These are phyloP conservation scores for Typhlichthys subterraneus DNA, from an alignment of 2,797 vertebrate species.

Conservation along the genomic window DNA sequence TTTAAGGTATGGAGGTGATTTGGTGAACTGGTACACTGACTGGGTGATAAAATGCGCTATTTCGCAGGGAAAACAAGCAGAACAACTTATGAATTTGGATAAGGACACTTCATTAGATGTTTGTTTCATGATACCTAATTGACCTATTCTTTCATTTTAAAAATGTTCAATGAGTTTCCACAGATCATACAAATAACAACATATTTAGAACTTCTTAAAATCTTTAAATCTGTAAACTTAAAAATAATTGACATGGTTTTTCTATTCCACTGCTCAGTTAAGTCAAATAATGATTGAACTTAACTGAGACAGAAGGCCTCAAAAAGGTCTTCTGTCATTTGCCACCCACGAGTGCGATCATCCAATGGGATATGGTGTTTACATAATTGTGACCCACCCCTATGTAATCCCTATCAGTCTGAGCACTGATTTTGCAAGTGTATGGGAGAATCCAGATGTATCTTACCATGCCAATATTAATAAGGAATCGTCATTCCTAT, in stretches of 20 bases:
- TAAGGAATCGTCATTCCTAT: too few relatives aligned
- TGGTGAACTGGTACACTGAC: not conserved
- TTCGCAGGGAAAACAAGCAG: too few relatives aligned
- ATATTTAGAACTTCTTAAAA: constrained; percentile 24
- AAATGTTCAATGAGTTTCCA: not conserved
- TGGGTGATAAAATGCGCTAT: not conserved
- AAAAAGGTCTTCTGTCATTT: constrained; percentile 15
- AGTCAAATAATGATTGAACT: constrained; percentile 32
- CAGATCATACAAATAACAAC: constrained; percentile 5
- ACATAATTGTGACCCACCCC: not conserved
- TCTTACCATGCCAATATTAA: too few relatives aligned
- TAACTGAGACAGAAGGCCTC: constrained; percentile 6
- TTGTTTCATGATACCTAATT: not conserved
- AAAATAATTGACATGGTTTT: constrained; percentile 4
- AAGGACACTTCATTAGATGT: too few relatives aligned
- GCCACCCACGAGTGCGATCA: constrained; percentile 11
- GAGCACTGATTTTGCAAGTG: not conserved
- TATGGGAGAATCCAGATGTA: not conserved
- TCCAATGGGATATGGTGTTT: constrained; percentile 1
- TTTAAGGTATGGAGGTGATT: constrained; percentile 6
- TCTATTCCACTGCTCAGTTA: constrained; percentile 37
- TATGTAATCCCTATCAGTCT: not conserved
- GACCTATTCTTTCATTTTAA: not conserved
- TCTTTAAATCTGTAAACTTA: not conserved
- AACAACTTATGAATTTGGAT: too few relatives aligned